A percentile compares a stretch with the other conserved stretches of the same genome.
phyloP scores from a whole-genome alignment of 2,888 invertebrate genomes.

The Hermaeophaga mercurialis region DNA sequence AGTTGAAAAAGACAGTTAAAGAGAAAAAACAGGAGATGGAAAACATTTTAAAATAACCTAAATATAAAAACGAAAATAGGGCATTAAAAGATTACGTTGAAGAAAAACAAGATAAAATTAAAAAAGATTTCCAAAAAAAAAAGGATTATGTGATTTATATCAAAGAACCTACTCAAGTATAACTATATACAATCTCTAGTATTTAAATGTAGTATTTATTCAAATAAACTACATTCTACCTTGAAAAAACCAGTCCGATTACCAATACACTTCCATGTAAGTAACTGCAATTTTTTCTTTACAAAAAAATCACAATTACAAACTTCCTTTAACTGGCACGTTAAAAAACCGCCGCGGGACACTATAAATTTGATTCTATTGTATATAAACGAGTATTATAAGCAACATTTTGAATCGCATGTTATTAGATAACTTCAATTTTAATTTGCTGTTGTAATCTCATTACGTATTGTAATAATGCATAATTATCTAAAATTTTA shows the following conservation, averaged over 20 bases:
- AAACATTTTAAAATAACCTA: too few species aligned
- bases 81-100: too few species aligned
- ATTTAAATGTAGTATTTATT: slow-evolving; percentile 2
- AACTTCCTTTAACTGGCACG: neutral
- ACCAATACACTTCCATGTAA: too few species aligned
- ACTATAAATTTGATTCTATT: slow-evolving; percentile 4
- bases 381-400: slow-evolving; percentile 5
- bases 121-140: too few species aligned
- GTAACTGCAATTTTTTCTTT: neutral
- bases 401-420: slow-evolving; percentile 5
- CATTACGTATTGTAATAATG: slow-evolving; percentile 9
- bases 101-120: too few species aligned
- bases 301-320: neutral
- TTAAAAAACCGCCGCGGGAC: neutral
- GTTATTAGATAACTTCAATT: slow-evolving; percentile 20
- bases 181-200: neutral
- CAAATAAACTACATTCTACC: slow-evolving; percentile 7
- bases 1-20: too few species aligned
- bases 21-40: too few species aligned
- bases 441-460: slow-evolving; percentile 11
- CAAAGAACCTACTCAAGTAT: too few species aligned
- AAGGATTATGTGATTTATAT: too few species aligned
- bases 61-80: too few species aligned
- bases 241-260: slow-evolving; percentile 7
- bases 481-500: slow-evolving; percentile 12